Evolutionary conservation across 2,797 vertebrate species (phyloP).

Genomic region (Rhynchonycteris naso): DNA sequence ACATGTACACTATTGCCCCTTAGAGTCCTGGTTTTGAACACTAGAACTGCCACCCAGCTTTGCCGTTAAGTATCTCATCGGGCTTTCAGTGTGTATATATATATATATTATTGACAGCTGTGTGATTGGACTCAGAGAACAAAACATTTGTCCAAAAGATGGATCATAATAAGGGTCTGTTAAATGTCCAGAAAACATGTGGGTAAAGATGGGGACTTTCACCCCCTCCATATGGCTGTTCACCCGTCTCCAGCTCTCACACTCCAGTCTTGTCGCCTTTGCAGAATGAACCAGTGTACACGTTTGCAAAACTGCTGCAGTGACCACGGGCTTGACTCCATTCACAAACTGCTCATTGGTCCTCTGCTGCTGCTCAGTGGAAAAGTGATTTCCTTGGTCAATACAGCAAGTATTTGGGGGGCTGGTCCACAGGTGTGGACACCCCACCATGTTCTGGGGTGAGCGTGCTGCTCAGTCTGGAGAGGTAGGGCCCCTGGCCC

Average conservation of each 20-base stretch:
- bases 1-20: not conserved
- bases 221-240: not conserved
- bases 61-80: not conserved
- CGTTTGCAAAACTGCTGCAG: fast-evolving
- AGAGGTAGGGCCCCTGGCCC: not conserved
- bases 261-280: not conserved
- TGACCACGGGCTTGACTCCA: fast-evolving
- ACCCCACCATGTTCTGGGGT: not conserved
- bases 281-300: not conserved
- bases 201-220: not conserved
- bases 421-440: too few relatives aligned
- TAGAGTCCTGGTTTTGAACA: not conserved
- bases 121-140: not conserved
- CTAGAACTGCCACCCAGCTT: not conserved
- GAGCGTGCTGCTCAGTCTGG: not conserved
- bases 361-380: not conserved
- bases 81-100: not conserved
- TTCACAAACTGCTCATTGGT: not conserved
- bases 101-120: not conserved
- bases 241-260: not conserved
- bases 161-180: not conserved
- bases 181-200: not conserved
- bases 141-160: not conserved
- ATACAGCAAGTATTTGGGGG: not conserved
- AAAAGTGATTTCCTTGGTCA: not conserved